Conservation (phyloP, 1,140 invertebrate species). For the Callitettix versicolor region DNA sequence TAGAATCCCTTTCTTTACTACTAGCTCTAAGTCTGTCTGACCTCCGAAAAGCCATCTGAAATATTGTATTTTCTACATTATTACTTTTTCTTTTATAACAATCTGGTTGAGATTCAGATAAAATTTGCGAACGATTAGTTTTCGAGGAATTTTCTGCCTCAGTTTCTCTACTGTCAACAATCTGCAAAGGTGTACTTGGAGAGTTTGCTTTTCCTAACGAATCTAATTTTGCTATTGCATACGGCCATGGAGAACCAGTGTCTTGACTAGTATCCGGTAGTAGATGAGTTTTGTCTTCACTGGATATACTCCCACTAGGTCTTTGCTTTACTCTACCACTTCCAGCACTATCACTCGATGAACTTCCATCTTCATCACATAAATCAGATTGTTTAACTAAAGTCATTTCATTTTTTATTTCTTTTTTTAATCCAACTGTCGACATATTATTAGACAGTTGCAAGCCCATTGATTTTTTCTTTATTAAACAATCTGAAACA, state of each 20-base stretch:
- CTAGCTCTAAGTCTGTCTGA: conserved; percentile 16
- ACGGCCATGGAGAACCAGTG: conserved; percentile 9
- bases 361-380: background rate
- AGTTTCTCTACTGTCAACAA: too few relatives aligned
- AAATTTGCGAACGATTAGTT: background rate
- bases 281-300: conserved; percentile 6
- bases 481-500: too few relatives aligned
- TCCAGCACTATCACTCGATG: conserved; percentile 10
- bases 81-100: conserved; percentile 12
- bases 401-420: too few relatives aligned
- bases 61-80: conserved; percentile 22
- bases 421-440: too few relatives aligned
- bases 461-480: too few relatives aligned
- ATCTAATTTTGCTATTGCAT: conserved; percentile 8
- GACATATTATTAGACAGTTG: too few relatives aligned
- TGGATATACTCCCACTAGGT: too few relatives aligned
- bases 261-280: conserved; percentile 2
- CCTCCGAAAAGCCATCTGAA: conserved; percentile 21
- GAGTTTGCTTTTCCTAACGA: background rate
- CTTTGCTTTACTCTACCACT: conserved; percentile 9
- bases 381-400: conserved; percentile 1
- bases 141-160: background rate
- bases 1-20: conserved; percentile 17
- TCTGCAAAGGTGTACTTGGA: background rate
- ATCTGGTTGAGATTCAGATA: conserved; percentile 1